These are phyloP conservation scores for Spodoptera litura DNA, from an alignment of 1,140 invertebrate species.

Conservation along the genomic window DNA sequence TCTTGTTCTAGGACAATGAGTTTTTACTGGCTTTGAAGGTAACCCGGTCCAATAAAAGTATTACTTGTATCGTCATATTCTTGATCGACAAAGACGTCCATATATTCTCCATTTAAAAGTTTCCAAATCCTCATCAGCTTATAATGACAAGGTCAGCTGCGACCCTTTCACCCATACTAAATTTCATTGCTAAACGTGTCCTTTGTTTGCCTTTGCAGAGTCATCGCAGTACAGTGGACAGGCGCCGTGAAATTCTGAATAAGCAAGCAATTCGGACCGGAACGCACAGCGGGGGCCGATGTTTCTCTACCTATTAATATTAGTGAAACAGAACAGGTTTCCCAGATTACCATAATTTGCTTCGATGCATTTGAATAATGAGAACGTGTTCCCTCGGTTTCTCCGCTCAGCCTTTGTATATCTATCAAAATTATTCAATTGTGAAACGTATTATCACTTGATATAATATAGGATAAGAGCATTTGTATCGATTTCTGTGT, in stretches of 20 bases:
- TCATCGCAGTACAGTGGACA: constrained; percentile 25
- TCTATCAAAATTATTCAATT: constrained; percentile 69
- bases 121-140: not conserved
- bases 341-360: constrained; percentile 85
- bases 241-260: constrained; percentile 49
- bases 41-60: too few species aligned
- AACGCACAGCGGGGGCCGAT: constrained; percentile 51
- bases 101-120: not conserved
- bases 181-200: constrained; percentile 8
- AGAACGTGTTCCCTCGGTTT: constrained; percentile 76
- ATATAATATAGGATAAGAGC: constrained; percentile 41
- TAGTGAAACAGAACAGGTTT: constrained; percentile 84
- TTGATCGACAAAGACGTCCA: too few species aligned
- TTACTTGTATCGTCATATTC: too few species aligned
- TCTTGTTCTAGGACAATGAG: too few species aligned
- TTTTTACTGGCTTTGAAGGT: too few species aligned
- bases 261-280: constrained; percentile 49
- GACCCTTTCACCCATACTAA: not conserved
- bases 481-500: constrained; percentile 37
- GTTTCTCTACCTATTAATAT: constrained; percentile 82
- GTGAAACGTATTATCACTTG: constrained; percentile 62
- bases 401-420: constrained; percentile 62
- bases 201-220: constrained; percentile 32
- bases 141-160: not conserved
- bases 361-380: constrained; percentile 86